These are phyloP conservation scores for Nebria ingens DNA, from an alignment of 1,140 invertebrate species.

Conservation along the genomic window DNA sequence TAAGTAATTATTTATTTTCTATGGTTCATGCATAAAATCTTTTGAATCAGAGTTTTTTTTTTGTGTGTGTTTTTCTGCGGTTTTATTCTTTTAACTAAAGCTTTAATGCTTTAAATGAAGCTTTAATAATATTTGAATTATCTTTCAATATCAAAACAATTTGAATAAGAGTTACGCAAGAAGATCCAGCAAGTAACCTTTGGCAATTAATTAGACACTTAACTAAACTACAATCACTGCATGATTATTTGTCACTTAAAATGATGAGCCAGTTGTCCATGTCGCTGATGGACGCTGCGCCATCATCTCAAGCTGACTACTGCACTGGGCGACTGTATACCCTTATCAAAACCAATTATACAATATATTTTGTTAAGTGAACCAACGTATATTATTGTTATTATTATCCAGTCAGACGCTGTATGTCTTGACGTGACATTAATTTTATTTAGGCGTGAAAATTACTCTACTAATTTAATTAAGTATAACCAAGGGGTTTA, in stretches of 20 bases:
- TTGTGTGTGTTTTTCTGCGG: too few species aligned
- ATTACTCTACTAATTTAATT: slow-evolving; percentile 3
- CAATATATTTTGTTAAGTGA: slow-evolving; percentile 32
- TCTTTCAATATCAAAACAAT: too few species aligned
- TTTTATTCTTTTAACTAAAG: too few species aligned
- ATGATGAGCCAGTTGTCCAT: slow-evolving; percentile 26
- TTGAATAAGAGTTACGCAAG: too few species aligned
- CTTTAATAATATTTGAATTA: too few species aligned
- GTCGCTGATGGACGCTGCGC: not conserved
- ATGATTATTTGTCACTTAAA: slow-evolving; percentile 35
- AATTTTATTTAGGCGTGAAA: slow-evolving; percentile 2
- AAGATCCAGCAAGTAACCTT: slow-evolving; percentile 24
- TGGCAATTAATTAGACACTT: slow-evolving; percentile 30
- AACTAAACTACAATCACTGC: slow-evolving; percentile 13
- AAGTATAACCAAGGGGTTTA: not conserved
- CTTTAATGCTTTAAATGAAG: too few species aligned
- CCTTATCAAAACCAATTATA: slow-evolving; percentile 35
- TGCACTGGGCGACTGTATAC: slow-evolving; percentile 21
- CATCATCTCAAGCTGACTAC: not conserved
- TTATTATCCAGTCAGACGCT: slow-evolving; percentile 17
- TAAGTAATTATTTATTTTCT: too few species aligned
- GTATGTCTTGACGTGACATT: slow-evolving; percentile 4
- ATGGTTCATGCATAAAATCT: too few species aligned
- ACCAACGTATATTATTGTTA: slow-evolving; percentile 29
- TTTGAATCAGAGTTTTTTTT: too few species aligned